A percentile compares a stretch with the other conserved stretches of the same genome.
These are phyloP conservation scores for Pseudococcus jackbeardsleyi DNA, from an alignment of 2,888 invertebrate genomes.

Conservation along the genomic window DNA sequence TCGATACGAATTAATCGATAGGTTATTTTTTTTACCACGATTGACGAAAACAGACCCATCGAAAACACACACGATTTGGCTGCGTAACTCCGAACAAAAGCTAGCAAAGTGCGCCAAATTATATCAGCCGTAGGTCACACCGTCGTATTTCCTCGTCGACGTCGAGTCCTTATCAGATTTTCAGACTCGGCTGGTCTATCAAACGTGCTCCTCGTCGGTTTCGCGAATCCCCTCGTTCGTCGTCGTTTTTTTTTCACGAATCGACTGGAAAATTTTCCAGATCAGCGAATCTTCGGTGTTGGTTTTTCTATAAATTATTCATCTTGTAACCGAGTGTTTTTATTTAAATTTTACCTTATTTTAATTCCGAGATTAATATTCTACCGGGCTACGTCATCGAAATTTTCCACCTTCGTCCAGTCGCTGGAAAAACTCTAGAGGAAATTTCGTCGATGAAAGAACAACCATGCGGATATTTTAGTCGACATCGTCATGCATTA, in stretches of 20 bases:
- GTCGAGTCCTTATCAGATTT: constrained; percentile 22
- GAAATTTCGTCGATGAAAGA: not conserved
- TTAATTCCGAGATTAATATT: not conserved
- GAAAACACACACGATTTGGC: not conserved
- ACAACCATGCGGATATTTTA: not conserved
- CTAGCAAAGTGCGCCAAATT: constrained; percentile 38
- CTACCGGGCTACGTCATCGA: not conserved
- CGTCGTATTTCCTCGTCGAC: constrained; percentile 5
- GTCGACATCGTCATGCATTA: not conserved
- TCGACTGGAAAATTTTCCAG: not conserved
- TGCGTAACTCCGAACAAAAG: not conserved
- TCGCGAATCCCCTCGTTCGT: not conserved
- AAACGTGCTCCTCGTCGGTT: not conserved
- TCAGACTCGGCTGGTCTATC: not conserved
- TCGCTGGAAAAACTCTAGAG: not conserved
- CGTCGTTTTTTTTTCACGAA: not conserved
- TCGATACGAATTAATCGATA: not conserved
- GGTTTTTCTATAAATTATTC: not conserved
- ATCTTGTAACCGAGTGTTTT: not conserved
- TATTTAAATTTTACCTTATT: not conserved
- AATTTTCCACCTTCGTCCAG: not conserved
- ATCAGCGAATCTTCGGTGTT: not conserved
- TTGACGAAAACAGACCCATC: not conserved
- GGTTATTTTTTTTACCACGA: not conserved
- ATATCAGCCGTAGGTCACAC: constrained; percentile 13